Evolutionary conservation across 2,888 invertebrate genomes (phyloP).

Genomic region (Lasioglossum leucozonium): DNA sequence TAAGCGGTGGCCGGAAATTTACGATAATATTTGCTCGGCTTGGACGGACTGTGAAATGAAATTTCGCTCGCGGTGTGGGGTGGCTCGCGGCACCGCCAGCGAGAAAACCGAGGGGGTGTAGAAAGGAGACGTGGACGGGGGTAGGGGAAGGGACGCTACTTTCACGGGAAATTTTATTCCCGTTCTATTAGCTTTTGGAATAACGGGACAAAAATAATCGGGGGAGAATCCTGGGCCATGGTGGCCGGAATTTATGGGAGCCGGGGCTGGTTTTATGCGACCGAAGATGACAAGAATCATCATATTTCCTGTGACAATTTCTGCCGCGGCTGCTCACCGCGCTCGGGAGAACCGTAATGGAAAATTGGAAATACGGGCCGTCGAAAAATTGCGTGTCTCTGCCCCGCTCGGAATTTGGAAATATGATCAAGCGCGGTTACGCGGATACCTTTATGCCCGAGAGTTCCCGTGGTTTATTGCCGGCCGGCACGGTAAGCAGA

Average conservation of each 20-base stretch:
- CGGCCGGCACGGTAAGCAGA: not conserved
- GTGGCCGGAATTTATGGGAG: conserved; percentile 34
- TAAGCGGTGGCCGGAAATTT: conserved; percentile 58
- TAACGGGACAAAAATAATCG: conserved; percentile 51
- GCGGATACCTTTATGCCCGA: not conserved
- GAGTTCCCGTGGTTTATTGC: not conserved
- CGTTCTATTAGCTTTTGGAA: conserved; percentile 47
- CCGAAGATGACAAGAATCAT: conserved; percentile 27
- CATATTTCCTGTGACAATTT: conserved; percentile 28
- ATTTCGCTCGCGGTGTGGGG: conserved; percentile 41
- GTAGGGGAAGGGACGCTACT: not conserved
- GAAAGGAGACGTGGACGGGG: too few relatives aligned
- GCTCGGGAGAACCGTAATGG: conserved; percentile 28
- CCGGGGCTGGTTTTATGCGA: conserved; percentile 6
- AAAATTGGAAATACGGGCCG: conserved; percentile 26
- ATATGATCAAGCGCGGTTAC: not conserved
- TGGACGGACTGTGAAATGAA: conserved; percentile 59
- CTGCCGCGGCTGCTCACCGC: not conserved
- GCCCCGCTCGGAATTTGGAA: conserved; percentile 20
- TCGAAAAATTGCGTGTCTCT: conserved; percentile 12
- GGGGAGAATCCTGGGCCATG: conserved; percentile 5
- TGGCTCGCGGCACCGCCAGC: not conserved
- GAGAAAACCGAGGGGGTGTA: not conserved
- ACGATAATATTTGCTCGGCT: conserved; percentile 66
- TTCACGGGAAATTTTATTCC: conserved; percentile 42